These are phyloP conservation scores for Potamilus streckersoni DNA, from an alignment of 1,140 invertebrate genomes.

Conservation along the genomic window DNA sequence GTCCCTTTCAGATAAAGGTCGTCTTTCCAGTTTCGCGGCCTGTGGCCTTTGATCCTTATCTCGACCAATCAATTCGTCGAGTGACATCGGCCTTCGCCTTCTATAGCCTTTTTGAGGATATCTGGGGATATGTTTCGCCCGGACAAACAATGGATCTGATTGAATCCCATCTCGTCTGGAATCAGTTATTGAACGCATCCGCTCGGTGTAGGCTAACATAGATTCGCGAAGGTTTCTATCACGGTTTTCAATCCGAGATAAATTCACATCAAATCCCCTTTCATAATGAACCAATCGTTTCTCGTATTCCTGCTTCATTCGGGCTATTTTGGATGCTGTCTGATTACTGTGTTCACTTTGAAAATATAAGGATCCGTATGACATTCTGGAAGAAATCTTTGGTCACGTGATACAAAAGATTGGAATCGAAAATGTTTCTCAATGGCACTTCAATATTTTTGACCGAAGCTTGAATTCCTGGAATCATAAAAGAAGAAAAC, in stretches of 20 bases:
- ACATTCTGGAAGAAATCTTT: slow-evolving; percentile 3
- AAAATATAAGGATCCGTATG: slow-evolving; percentile 22
- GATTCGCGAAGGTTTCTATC: slow-evolving; percentile 15
- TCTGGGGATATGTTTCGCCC: slow-evolving; percentile 28
- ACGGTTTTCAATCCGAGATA: slow-evolving; percentile 8
- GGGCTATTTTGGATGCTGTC: slow-evolving; percentile 4
- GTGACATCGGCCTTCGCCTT: slow-evolving; percentile 19
- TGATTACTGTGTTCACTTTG: slow-evolving; percentile 26
- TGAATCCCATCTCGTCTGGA: slow-evolving; percentile 1
- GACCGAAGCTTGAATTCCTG: too few species aligned
- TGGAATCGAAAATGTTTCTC: too few species aligned
- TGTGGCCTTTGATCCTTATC: slow-evolving; percentile 18
- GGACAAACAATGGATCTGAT: slow-evolving; percentile 16
- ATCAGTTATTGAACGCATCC: slow-evolving; percentile 21
- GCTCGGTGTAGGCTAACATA: slow-evolving; percentile 23
- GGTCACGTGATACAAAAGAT: too few species aligned
- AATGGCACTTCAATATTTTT: too few species aligned
- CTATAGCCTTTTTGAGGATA: slow-evolving; percentile 11
- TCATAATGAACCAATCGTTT: slow-evolving; percentile 21
- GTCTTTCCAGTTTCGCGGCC: slow-evolving; percentile 1
- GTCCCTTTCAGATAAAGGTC: slow-evolving; percentile 15
- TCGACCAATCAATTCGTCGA: slow-evolving; percentile 20
- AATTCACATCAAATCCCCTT: slow-evolving; percentile 26
- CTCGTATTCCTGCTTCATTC: not conserved
- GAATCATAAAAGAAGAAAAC: too few species aligned